Evolutionary conservation across 2,113 vertebrate genomes (phyloP).

Genomic region (Condylura cristata): DNA sequence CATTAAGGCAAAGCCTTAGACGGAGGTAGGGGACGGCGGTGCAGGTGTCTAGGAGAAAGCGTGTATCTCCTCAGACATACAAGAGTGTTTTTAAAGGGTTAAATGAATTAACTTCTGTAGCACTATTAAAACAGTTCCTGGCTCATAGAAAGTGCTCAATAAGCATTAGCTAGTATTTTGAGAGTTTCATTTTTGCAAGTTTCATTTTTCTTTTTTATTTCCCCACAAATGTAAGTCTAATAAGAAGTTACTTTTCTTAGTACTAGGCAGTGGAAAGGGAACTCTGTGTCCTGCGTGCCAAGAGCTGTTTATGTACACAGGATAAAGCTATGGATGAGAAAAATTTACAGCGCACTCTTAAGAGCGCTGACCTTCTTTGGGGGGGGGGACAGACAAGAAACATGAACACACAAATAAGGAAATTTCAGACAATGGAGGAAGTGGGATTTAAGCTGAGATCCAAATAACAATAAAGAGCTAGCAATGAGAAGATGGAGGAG

Average conservation of each 20-base stretch:
- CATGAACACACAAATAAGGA: not conserved
- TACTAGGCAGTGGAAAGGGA: not conserved
- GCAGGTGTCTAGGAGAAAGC: not conserved
- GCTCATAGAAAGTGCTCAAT: not conserved
- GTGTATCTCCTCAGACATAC: too few relatives aligned
- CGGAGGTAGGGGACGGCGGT: not conserved
- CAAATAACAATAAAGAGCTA: not conserved
- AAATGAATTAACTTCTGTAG: not conserved
- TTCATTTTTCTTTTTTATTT: not conserved
- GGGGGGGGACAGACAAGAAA: not conserved
- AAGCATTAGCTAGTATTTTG: not conserved
- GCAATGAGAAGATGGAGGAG: not conserved
- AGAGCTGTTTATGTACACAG: not conserved
- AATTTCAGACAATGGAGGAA: constrained; percentile 24
- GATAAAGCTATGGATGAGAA: constrained; percentile 1
- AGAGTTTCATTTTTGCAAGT: too few relatives aligned
- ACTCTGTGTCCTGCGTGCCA: not conserved
- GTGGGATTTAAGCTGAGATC: not conserved
- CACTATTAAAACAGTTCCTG: not conserved
- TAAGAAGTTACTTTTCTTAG: not conserved
- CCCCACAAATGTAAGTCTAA: not conserved
- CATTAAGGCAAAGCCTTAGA: not conserved
- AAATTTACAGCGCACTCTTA: not conserved
- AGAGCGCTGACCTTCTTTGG: not conserved
- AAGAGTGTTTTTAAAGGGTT: not conserved